Base-by-base conservation (phyloP, 2,888 invertebrate genomes). In the Oscheius sp. region DNA sequence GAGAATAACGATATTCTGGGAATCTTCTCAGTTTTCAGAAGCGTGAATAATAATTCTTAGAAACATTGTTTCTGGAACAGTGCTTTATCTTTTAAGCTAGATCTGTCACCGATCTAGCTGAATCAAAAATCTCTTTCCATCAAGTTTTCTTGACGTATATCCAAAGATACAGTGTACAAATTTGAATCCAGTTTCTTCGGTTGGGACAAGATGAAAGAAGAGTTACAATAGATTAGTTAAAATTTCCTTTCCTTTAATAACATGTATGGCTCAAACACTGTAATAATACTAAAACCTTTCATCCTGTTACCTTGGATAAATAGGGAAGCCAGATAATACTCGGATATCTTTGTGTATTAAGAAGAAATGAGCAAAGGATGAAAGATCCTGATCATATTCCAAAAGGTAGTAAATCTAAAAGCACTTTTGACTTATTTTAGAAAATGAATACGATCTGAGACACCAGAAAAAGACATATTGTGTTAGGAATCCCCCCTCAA, bases 131-230 rank as follows among this genome's bases (percentile, higher is more conserved):
- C n/a, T n/a, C n/a, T n/a, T n/a, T n/a, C n/a, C n/a, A n/a, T n/a
- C n/a, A n/a, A n/a, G n/a, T n/a, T n/a, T n/a, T n/a, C n/a, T n/a
- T 32, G 87, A 87, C 6, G 73, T 86, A 22, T 86, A 87, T 67
- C 87, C 87, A n/a, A 86, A 86, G 77, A 86, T 86, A 78, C 78
- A 54, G 85, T 86, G 47, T 86, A 86, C 79, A 85, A 86, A 72
- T 86, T 86, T 68, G 86, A 86, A 8, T 86, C 86, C 38, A 86
- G 86, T 68, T 87, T 88, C 24, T 82, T 78, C 65, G 87, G 86
- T 51, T 87, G 87, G 87, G 72, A 77, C 59, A 72, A 67, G 32
- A 68, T 74, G 1, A 75, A 72, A 45, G 28, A 56, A 50, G 64
- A 65, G 26, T 50, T 45, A 17, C 50, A 24, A 32, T 69, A 36